phyloP scores from a whole-genome alignment of 23 tunicate genomes.

The Ciona savignyi region DNA sequence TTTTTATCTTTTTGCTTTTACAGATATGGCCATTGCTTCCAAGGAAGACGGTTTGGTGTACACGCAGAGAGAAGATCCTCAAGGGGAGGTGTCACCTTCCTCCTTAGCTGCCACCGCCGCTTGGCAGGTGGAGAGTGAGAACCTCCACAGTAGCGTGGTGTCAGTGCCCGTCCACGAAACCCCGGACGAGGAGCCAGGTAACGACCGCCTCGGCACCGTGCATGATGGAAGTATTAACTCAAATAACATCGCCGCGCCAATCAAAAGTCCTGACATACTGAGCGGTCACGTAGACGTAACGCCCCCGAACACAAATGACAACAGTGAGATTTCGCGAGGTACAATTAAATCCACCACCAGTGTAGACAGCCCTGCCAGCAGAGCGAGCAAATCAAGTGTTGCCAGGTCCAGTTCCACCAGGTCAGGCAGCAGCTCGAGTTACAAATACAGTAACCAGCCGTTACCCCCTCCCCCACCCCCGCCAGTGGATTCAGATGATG shows the following conservation, averaged over 20 bases:
- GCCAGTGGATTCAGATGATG: not conserved
- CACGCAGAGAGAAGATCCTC: not conserved
- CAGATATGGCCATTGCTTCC: not conserved
- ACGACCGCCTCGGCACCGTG: not conserved
- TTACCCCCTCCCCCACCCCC: conserved; percentile 26
- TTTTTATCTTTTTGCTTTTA: not conserved
- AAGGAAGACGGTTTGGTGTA: not conserved
- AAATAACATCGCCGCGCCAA: not conserved
- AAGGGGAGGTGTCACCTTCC: not conserved
- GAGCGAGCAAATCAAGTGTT: conserved; percentile 4
- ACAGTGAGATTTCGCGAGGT: conserved; percentile 9
- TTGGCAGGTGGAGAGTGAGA: conserved; percentile 63
- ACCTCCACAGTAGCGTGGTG: conserved; percentile 66
- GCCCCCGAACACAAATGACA: conserved; percentile 34
- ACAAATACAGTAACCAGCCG: conserved; percentile 1
- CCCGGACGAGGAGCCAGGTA: conserved; percentile 36
- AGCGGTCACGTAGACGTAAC: not conserved
- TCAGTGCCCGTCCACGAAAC: too few relatives aligned
- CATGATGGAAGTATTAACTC: not conserved
- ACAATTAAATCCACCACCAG: conserved; percentile 1
- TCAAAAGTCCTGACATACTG: conserved; percentile 9
- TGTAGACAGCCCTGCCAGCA: not conserved
- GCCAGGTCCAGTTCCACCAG: conserved; percentile 4
- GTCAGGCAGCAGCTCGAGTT: conserved; percentile 12
- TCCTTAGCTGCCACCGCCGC: not conserved